Conservation (phyloP, 2,888 invertebrate species). For the Tipula vernalis region DNA sequence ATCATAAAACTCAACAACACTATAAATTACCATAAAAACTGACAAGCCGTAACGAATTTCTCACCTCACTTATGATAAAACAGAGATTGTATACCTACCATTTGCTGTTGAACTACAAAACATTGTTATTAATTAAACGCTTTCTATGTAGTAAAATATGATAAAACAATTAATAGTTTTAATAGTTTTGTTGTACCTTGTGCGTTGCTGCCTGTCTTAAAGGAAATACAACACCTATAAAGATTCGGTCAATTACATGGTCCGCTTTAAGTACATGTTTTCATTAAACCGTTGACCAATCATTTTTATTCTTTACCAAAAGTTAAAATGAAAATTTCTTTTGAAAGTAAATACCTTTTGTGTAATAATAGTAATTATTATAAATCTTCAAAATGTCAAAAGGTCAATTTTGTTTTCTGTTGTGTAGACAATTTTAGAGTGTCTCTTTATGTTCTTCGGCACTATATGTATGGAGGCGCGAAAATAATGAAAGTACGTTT, state of each 20-base stretch:
- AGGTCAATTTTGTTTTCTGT: not conserved
- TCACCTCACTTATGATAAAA: not conserved
- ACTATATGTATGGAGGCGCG: not conserved
- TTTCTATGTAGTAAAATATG: not conserved
- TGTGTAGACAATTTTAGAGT: not conserved
- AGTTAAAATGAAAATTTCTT: not conserved
- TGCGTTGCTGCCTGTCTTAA: not conserved
- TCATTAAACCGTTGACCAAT: not conserved
- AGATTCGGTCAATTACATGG: not conserved
- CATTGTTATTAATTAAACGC: not conserved
- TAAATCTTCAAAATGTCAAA: not conserved
- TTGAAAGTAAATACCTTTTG: not conserved
- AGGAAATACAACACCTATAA: not conserved
- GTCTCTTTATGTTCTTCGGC: not conserved
- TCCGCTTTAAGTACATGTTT: not conserved
- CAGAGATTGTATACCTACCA: not conserved
- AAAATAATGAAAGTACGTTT: not conserved
- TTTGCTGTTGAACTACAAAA: not conserved
- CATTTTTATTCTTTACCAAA: not conserved
- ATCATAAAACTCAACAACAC: not conserved
- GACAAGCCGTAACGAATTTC: not conserved
- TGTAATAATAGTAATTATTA: not conserved
- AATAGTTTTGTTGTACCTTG: not conserved
- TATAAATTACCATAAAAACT: not conserved
- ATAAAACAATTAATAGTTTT: not conserved